These are phyloP conservation scores for Allophyes oxyacanthae DNA, from an alignment of 2,888 invertebrate species.

Conservation along the genomic window DNA sequence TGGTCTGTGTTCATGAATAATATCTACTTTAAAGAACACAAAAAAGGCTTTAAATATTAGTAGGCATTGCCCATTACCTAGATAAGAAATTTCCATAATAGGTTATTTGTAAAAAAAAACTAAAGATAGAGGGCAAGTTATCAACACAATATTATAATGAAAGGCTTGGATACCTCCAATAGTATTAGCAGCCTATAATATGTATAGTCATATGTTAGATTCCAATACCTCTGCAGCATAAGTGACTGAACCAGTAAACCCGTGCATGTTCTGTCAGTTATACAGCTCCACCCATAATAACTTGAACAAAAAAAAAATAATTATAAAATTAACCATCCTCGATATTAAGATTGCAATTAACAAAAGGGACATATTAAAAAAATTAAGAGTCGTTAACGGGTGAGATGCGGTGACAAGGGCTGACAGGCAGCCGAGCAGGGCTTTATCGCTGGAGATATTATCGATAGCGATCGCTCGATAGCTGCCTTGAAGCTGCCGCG, in stretches of 20 bases:
- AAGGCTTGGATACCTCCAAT: neutral
- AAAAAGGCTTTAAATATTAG: conserved; percentile 23
- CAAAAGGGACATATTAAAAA: conserved; percentile 37
- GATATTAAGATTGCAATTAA: conserved; percentile 53
- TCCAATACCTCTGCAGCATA: conserved; percentile 2
- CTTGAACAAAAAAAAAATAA: conserved; percentile 22
- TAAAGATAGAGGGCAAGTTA: neutral
- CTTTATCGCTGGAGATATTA: conserved; percentile 48
- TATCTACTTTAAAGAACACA: conserved; percentile 27
- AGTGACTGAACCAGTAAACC: conserved; percentile 18
- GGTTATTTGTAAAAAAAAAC: conserved; percentile 5
- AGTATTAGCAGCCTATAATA: conserved; percentile 3
- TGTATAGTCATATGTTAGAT: conserved; percentile 8
- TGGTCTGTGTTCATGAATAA: conserved; percentile 29
- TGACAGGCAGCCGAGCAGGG: conserved; percentile 37
- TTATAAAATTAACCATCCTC: conserved; percentile 31
- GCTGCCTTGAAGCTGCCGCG: conserved; percentile 23
- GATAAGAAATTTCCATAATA: conserved; percentile 18
- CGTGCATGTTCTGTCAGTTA: conserved; percentile 31
- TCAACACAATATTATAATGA: conserved; percentile 16
- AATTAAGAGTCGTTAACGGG: conserved; percentile 46
- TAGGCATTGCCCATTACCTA: neutral
- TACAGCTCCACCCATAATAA: conserved; percentile 25
- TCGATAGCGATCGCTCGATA: conserved; percentile 40
- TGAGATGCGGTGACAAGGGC: conserved; percentile 39